These are phyloP conservation scores for Theodoxus fluviatilis DNA, from an alignment of 2,888 invertebrate species.

Conservation along the genomic window DNA sequence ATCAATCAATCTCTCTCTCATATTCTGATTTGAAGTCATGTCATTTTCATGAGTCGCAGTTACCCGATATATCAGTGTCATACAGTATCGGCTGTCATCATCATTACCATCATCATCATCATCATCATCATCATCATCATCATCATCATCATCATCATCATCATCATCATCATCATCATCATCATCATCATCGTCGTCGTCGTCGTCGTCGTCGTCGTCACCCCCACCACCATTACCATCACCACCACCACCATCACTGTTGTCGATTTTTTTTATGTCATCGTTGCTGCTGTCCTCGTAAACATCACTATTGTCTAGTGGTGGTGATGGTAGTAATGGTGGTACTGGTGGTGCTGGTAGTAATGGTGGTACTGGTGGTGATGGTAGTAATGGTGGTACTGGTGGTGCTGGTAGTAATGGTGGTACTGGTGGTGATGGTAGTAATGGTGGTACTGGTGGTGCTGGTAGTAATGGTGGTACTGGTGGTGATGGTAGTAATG, in stretches of 20 bases:
- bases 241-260: neutral
- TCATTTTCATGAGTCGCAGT: no score
- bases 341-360: neutral
- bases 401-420: neutral
- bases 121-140: conserved; percentile 2
- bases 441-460: neutral
- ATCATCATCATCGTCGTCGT: neutral
- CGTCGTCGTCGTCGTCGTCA: neutral
- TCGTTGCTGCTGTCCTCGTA: neutral
- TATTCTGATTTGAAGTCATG: no score
- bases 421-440: neutral
- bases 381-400: neutral
- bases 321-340: neutral
- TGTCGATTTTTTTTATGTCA: neutral
- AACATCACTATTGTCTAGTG: neutral
- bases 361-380: neutral
- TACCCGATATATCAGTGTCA: neutral
- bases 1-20: no score
- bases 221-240: neutral
- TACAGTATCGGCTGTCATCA: neutral
- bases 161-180: conserved; percentile 2
- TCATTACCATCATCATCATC: neutral
- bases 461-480: neutral
- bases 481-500: neutral
- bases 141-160: conserved; percentile 2